Evolutionary conservation across 2,888 invertebrate species (phyloP).

Genomic region (Lepidocyrtinus sp.): DNA sequence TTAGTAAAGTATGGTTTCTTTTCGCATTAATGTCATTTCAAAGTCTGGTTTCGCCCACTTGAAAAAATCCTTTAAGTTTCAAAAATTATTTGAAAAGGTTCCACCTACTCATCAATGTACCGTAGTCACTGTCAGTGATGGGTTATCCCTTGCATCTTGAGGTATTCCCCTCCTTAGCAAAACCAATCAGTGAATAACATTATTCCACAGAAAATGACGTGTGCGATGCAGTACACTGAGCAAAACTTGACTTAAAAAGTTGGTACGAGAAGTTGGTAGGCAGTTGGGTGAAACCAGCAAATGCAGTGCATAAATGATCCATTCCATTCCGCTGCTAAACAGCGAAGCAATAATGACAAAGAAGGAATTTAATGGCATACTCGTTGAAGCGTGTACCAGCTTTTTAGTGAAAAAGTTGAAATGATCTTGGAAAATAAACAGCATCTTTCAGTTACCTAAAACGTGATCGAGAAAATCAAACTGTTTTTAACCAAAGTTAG

Average conservation of each 20-base stretch:
- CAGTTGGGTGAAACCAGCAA: not conserved
- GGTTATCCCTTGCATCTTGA: not conserved
- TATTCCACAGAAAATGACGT: not conserved
- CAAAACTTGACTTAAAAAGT: too few relatives aligned
- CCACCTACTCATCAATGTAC: not conserved
- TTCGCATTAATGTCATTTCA: too few relatives aligned
- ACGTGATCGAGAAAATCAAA: not conserved
- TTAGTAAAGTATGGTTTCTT: too few relatives aligned
- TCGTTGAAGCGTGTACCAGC: not conserved
- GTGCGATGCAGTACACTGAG: too few relatives aligned
- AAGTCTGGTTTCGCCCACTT: not conserved
- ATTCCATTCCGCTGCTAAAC: not conserved
- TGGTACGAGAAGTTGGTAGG: too few relatives aligned
- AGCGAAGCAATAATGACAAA: not conserved
- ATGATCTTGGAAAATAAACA: too few relatives aligned
- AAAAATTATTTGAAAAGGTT: too few relatives aligned
- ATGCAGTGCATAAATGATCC: not conserved
- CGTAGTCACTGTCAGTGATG: not conserved
- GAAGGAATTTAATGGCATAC: not conserved
- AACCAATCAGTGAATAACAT: not conserved
- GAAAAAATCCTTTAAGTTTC: too few relatives aligned
- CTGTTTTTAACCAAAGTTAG: constrained; percentile 18
- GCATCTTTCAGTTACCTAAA: not conserved
- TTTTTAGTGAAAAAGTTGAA: too few relatives aligned
- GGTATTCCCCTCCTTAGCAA: not conserved